Evolutionary conservation across 2,797 vertebrate genomes (phyloP).

Genomic region (Xenops minutus): DNA sequence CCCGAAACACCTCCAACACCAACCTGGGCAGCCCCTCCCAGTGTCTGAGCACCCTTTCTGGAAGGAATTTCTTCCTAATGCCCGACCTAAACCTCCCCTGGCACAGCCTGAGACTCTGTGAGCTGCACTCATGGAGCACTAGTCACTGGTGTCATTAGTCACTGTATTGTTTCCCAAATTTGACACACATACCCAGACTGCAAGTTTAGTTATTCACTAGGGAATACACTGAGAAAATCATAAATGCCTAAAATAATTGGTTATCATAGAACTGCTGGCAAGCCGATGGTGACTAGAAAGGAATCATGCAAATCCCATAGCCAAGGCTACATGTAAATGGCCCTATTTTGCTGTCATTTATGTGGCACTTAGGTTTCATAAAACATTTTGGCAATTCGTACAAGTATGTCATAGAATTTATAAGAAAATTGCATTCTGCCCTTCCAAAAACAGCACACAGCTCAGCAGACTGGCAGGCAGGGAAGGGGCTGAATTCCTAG

Average conservation of each 20-base stretch:
- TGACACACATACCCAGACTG: not conserved
- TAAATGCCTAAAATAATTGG: not conserved
- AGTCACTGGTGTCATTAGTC: not conserved
- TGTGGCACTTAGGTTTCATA: slow-evolving; percentile 26
- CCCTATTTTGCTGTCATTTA: not conserved
- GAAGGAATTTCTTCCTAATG: not conserved
- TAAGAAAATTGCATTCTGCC: slow-evolving; percentile 34
- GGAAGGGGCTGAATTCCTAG: slow-evolving; percentile 59
- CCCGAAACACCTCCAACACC: not conserved
- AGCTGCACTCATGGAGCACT: not conserved
- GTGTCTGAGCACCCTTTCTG: too few species aligned
- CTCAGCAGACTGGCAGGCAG: slow-evolving; percentile 38
- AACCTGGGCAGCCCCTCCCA: not conserved
- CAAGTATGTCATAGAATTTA: slow-evolving; percentile 11
- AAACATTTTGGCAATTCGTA: slow-evolving; percentile 10
- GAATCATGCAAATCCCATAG: not conserved
- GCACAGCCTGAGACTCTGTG: not conserved
- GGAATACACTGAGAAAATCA: not conserved
- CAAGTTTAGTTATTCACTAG: not conserved
- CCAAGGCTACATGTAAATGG: slow-evolving; percentile 5
- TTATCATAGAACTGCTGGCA: not conserved
- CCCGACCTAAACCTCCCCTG: not conserved
- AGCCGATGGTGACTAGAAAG: not conserved
- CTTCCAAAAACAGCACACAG: slow-evolving; percentile 51
- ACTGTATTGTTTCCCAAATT: not conserved